Conservation (phyloP, 2,797 vertebrate species). For the Helicolenus hilgendorfi region DNA sequence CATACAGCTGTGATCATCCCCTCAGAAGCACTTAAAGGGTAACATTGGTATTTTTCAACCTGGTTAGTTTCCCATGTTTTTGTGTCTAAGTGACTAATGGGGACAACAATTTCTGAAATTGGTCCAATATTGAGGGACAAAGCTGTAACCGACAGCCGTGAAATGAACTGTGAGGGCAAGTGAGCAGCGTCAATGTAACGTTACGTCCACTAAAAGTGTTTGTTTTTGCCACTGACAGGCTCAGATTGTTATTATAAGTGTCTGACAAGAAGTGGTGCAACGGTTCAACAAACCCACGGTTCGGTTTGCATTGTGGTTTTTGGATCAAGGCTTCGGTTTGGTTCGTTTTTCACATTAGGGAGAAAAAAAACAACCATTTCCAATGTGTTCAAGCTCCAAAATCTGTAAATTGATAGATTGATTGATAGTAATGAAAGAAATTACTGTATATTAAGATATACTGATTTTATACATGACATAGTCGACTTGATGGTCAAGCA, state of each 20-base stretch:
- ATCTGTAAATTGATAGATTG: too few species aligned
- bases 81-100: not conserved
- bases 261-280: not conserved
- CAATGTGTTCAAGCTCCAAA: too few species aligned
- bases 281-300: too few species aligned
- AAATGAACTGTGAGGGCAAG: not conserved
- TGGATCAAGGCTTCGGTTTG: too few species aligned
- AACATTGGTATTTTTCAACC: not conserved
- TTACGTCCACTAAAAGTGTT: not conserved
- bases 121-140: not conserved
- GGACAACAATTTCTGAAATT: not conserved
- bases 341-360: too few species aligned
- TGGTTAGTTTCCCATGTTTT: not conserved
- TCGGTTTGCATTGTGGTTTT: too few species aligned
- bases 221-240: not conserved
- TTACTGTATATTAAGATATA: too few species aligned
- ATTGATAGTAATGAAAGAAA: too few species aligned
- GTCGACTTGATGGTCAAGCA: too few species aligned
- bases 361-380: too few species aligned
- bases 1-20: constrained; percentile 31
- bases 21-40: constrained; percentile 5
- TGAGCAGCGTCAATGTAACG: not conserved
- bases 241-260: not conserved
- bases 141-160: not conserved
- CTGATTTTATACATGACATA: too few species aligned